These are phyloP conservation scores for Hesperia comma DNA, from an alignment of 2,888 invertebrate species.

Conservation along the genomic window DNA sequence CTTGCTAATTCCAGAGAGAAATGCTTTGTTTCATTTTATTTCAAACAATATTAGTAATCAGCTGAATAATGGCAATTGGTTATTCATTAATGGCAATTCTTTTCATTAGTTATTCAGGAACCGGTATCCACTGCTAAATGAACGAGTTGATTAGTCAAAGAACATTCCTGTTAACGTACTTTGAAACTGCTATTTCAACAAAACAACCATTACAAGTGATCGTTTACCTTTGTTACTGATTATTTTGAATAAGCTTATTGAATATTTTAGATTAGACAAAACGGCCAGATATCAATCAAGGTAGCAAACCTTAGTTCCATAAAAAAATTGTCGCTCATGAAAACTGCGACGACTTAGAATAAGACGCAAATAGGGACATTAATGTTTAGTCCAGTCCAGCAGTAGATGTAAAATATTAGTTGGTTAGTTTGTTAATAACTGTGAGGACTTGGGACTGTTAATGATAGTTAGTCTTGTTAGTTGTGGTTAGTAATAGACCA, in stretches of 20 bases:
- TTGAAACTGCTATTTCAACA: conserved; percentile 12
- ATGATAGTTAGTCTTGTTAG: too few species aligned
- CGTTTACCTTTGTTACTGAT: conserved; percentile 10
- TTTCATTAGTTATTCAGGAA: neutral
- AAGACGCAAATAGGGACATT: too few species aligned
- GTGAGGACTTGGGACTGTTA: too few species aligned
- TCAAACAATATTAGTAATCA: neutral
- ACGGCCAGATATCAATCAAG: neutral
- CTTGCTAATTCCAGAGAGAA: too few species aligned
- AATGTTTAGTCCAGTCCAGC: too few species aligned
- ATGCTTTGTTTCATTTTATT: neutral
- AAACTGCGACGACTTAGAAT: too few species aligned
- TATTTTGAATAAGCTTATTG: neutral
- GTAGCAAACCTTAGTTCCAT: too few species aligned
- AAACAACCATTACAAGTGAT: conserved; percentile 12
- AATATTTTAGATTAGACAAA: too few species aligned
- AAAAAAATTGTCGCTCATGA: too few species aligned
- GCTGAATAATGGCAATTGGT: neutral
- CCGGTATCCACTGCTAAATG: neutral
- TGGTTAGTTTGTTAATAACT: too few species aligned
- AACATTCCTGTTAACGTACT: conserved; percentile 23
- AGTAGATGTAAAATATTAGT: too few species aligned
- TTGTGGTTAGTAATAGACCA: too few species aligned
- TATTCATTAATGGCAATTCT: neutral
- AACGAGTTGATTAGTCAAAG: conserved; percentile 31